A percentile compares a stretch with the other conserved stretches of the same genome.
phyloP scores from a whole-genome alignment of 2,113 vertebrate species.

The Gracilinanus agilis region DNA sequence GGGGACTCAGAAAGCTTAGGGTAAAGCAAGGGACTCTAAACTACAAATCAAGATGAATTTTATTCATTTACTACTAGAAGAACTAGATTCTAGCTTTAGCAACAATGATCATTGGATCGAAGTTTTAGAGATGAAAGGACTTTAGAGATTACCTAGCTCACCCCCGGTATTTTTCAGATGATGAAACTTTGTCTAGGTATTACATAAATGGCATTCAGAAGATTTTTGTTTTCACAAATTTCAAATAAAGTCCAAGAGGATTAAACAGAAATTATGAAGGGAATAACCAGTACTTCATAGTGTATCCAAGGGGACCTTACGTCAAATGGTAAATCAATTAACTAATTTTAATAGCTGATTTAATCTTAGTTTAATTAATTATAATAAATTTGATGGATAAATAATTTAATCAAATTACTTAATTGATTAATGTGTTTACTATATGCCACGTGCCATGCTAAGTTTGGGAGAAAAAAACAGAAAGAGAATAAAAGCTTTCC shows the following conservation, averaged over 20 bases:
- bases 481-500: too few relatives aligned
- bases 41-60: background rate
- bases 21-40: background rate
- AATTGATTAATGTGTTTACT: background rate
- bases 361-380: too few relatives aligned
- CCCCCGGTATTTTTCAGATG: background rate
- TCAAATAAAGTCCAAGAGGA: background rate
- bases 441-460: background rate
- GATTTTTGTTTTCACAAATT: background rate
- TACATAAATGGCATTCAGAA: background rate
- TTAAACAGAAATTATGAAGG: constrained; percentile 30
- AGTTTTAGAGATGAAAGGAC: background rate
- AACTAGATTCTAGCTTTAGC: background rate
- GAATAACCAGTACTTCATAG: background rate
- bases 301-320: background rate
- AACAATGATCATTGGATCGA: background rate
- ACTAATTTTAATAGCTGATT: too few relatives aligned
- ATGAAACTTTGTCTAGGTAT: background rate
- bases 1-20: background rate
- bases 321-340: too few relatives aligned
- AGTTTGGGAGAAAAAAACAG: background rate
- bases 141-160: background rate
- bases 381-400: background rate
- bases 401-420: background rate
- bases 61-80: background rate